Percentiles rank a stretch among this genome's conserved stretches.
Conservation (phyloP, 2,888 invertebrate genomes). For the Trimorus sp. region DNA sequence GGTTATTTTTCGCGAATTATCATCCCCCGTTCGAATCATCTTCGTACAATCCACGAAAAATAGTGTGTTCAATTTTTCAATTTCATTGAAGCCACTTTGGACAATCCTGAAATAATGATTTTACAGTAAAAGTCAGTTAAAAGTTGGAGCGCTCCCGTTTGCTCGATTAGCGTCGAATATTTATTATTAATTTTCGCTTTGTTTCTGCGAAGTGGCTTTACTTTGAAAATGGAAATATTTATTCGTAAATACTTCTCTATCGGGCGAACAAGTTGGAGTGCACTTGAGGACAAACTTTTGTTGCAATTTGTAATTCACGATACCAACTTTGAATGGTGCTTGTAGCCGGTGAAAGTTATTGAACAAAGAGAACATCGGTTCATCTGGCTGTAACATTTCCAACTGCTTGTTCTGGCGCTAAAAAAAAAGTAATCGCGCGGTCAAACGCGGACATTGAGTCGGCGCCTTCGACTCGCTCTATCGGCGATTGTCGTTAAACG, state of each 20-base stretch:
- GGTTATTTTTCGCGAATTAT: constrained; percentile 60
- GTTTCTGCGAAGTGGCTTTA: not conserved
- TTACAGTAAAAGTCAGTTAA: too few relatives aligned
- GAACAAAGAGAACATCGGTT: constrained; percentile 16
- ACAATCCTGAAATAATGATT: too few relatives aligned
- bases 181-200: constrained; percentile 1
- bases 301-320: constrained; percentile 21
- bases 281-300: constrained; percentile 9
- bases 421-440: not conserved
- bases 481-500: too few relatives aligned
- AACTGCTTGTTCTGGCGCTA: not conserved
- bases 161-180: not conserved
- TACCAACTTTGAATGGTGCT: constrained; percentile 7
- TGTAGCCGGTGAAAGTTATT: not conserved
- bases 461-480: too few relatives aligned
- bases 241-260: constrained; percentile 8
- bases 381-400: not conserved
- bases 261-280: not conserved
- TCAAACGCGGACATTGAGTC: too few relatives aligned
- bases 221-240: constrained; percentile 6
- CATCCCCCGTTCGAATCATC: constrained; percentile 43
- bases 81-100: too few relatives aligned
- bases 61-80: constrained; percentile 7
- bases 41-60: constrained; percentile 27
- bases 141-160: too few relatives aligned